Evolutionary conservation across 2,113 vertebrate species (phyloP), one percentile per base, ranked within the genome.

Genomic region (Peucedramus taeniatus): DNA sequence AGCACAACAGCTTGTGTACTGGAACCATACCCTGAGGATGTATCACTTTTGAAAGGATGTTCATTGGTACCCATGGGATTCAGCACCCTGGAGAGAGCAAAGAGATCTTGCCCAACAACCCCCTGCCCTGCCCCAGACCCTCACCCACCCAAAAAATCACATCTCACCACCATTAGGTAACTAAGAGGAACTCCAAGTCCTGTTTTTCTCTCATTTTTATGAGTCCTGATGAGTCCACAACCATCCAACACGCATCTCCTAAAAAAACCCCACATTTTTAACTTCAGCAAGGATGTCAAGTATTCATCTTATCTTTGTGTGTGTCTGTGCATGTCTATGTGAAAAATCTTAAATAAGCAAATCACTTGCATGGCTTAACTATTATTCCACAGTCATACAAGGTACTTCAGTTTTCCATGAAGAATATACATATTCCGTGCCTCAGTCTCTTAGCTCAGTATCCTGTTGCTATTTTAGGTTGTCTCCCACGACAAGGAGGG

Each of bases 41-140:
- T 3, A 24, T 7, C 8, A 23, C 13, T 19, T 20, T 10, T 27
- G 51, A 5, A 19, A 47, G 31, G 24, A 11, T 1, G 8, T 2
- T 31, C n/a, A 11, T 2, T 0, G 15, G 22, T 3, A 6, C 8
- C 23, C n/a, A 19, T 5, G 2, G 17, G 14, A 10, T 87, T 94
- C 91, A 96, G 93, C 37, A 86, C 80, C 79, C 59, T 86, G 91
- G 83, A 94, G 83, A 96, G 75, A 9, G 53, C 21, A 19, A 13
- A 7, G 23, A 16, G 26, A 24, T 15, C 18, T 45, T 17, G 18
- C 27, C 39, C 53, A 9, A 28, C 1, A 6, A 8, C 3, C 14
- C 66, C 71, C 22, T 26, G 2, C 42, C 64, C 27, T 21, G 3
- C 4, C 24, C 15, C 28, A 50, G 9, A 44, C 19, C 39, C 26